Base-by-base conservation (phyloP, 2,113 vertebrate genomes). In the Labrus mixtus region DNA sequence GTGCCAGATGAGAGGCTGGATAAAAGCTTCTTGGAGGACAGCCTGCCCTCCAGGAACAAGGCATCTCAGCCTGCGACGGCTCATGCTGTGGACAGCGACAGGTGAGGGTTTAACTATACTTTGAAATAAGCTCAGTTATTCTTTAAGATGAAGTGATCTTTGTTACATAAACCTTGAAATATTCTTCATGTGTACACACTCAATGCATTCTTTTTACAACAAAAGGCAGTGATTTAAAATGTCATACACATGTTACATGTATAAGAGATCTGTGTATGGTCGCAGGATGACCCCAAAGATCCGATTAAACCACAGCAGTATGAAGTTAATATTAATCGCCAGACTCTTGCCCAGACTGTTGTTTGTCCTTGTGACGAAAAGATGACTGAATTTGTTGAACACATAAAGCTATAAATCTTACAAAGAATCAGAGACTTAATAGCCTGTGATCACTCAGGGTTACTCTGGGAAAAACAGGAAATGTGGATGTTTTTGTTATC, bases 1-100 rank as follows among this genome's bases (percentile, higher is more conserved):
- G 84, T 97, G 25, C 97, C 97, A 0, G 97, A 99, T 0, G 98
- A 96, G 17, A 87, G 95, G 68, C 92, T 99, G 81, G 98, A 99
- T 87, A 95, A 78, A 83, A 95, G 94, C 89, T 99, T 99, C 85
- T 93, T 99, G 20, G 98, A 99, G 8, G 98, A 99, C 39, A 54
- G 91, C 1, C 75, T 69, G 0, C 88, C 92, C 0, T 75, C 85
- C 0, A 95, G 88, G 71, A 89, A 84, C 0, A 94, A 89, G 65
- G 90, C 76, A 8, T 46, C 39, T 0, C 86, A 29, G 2, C 82
- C 10, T 67, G 78, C 55, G 76, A 7, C n/a, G 41, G 75, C 59
- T 76, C 1, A 23, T 57, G 22, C 76, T 12, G 61, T 60, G 0
- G 96, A 98, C 25, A 99, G 97, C 0, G 97, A 99, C 90, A 99